Percentiles rank a stretch among this genome's conserved stretches.
Conservation (phyloP, 2,797 vertebrate genomes). For the Tolypeutes matacus region DNA sequence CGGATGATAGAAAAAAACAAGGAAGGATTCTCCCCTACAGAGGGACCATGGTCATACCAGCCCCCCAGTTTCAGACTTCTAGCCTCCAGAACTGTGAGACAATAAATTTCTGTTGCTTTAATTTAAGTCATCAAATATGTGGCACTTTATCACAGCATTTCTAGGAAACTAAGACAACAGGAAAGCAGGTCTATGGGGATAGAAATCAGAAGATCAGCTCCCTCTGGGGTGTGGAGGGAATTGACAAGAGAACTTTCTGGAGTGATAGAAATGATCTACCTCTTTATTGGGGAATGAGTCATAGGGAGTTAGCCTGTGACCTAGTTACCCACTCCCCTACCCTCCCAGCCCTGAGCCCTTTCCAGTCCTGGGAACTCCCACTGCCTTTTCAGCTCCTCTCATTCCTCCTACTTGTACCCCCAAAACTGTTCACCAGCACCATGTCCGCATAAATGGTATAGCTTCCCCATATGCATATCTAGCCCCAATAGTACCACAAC, state of each 20-base stretch:
- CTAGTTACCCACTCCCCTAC: background rate
- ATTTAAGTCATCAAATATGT: too few relatives aligned
- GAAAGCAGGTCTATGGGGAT: background rate
- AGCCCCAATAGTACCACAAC: background rate
- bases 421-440: background rate
- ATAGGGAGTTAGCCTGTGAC: background rate
- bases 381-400: background rate
- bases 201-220: background rate
- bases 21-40: too few relatives aligned
- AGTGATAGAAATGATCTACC: background rate
- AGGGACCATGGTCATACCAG: too few relatives aligned
- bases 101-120: too few relatives aligned
- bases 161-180: too few relatives aligned
- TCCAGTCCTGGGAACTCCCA: too few relatives aligned
- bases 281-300: background rate
- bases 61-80: too few relatives aligned
- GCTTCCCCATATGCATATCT: background rate
- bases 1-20: too few relatives aligned
- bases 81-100: too few relatives aligned
- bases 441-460: background rate
- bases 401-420: background rate
- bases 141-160: too few relatives aligned
- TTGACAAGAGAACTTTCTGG: background rate
- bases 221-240: background rate
- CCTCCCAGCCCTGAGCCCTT: fast-evolving